Base-by-base conservation (phyloP, 2,113 vertebrate genomes). In the Chionodraco myersi region DNA sequence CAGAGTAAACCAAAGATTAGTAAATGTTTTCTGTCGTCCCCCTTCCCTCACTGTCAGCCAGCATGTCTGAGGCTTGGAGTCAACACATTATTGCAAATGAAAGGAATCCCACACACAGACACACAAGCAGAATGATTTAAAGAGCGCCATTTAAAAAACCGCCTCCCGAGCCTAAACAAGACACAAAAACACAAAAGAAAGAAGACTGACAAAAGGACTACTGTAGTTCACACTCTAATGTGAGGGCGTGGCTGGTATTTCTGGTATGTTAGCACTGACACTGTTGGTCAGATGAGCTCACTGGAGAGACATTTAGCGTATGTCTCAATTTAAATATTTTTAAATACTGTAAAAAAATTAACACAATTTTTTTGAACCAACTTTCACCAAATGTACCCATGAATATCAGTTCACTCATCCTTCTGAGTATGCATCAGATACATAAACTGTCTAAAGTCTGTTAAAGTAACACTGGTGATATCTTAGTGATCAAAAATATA, bases 51-150 rank as follows among this genome's bases (percentile, higher is more conserved):
- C 30, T 72, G 85, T 75, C 73, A 57, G 78, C 16, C 6, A 12
- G 52, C 34, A 77, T 79, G 75, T 88, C 30, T 7, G 53, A 77
- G 68, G 54, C 57, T 57, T 75, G 51, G 72, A 85, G 63, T 87
- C 82, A 90, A 85, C 77, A 79, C 49, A 84, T 90, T 44, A 76
- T 61, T 70, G 62, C 69, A 82, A 78, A 89, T 60, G 30, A 85
- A 75, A 82, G 54, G 23, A 70, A 84, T n/a, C n/a, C 59, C 64
- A 61, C 52, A 74, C 72, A 82, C 51, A 75, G 14, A 72, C 73
- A 10, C 57, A 86, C 74, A 71, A 47, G 11, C 70, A 59, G 36
- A 58, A 53, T 45, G 41, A 72, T 71, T 68, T 61, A 49, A 71
- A 71, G 21, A 45, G 73, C 1, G 5, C 18, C 4, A 11, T 60